A percentile compares a stretch with the other conserved stretches of the same genome.
Evolutionary conservation across 2,113 vertebrate species (phyloP).

Genomic region (Ploceus nigricollis): DNA sequence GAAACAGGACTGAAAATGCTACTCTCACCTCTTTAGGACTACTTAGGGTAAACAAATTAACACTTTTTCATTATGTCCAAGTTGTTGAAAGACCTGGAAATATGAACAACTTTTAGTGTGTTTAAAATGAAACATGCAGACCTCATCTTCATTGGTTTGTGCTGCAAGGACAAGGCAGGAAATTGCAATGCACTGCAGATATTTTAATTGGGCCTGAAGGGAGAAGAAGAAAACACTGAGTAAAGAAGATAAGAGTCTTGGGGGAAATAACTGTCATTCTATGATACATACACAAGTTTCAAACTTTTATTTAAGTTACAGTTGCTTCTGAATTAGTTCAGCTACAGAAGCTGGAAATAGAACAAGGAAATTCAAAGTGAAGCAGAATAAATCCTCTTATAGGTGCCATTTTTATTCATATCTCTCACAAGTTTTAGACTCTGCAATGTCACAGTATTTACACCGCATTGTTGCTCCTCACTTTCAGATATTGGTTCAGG

Average conservation of each 20-base stretch:
- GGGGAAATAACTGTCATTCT: background rate
- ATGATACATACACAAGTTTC: background rate
- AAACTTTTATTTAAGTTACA: background rate
- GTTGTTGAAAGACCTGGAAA: background rate
- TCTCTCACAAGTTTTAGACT: background rate
- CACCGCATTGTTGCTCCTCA: background rate
- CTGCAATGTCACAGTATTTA: background rate
- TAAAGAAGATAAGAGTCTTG: background rate
- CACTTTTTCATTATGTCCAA: background rate
- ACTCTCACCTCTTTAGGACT: background rate
- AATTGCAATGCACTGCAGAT: conserved; percentile 74
- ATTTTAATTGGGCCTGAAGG: conserved; percentile 77
- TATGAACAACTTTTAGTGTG: background rate
- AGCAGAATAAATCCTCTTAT: background rate
- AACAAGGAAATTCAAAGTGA: background rate
- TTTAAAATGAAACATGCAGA: conserved; percentile 15
- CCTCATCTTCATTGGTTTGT: conserved; percentile 82
- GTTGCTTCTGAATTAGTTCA: background rate
- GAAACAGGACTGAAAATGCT: background rate
- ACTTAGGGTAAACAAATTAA: background rate
- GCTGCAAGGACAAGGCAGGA: conserved; percentile 81
- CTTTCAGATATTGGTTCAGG: background rate
- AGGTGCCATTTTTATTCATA: background rate
- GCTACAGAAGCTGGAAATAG: background rate
- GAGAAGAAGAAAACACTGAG: background rate